Evolutionary conservation across 2,888 invertebrate genomes (phyloP).

Genomic region (Limnephilus lunatus): DNA sequence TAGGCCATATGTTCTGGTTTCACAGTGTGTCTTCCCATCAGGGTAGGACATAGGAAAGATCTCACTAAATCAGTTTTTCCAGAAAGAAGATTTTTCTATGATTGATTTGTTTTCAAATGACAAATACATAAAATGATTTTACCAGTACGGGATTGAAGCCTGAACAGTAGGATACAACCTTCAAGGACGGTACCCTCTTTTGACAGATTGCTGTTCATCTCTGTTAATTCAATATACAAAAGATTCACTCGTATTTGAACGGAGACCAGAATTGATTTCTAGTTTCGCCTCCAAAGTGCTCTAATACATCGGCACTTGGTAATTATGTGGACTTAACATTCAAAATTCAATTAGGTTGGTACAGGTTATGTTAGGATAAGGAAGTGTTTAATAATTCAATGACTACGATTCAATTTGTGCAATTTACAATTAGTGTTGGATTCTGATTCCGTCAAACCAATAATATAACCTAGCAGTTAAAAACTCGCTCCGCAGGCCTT

Average conservation of each 20-base stretch:
- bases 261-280: background rate
- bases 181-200: background rate
- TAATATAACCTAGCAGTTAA: no score
- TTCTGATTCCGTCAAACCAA: no score
- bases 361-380: background rate
- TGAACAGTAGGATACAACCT: background rate
- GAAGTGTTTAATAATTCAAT: background rate
- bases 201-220: background rate
- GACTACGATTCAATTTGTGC: background rate
- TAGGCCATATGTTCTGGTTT: background rate
- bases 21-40: background rate
- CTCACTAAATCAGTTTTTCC: background rate
- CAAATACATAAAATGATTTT: background rate
- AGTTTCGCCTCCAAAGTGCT: background rate
- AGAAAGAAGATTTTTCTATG: background rate
- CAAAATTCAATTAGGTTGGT: background rate
- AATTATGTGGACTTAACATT: background rate
- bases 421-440: background rate
- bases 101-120: background rate
- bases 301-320: background rate
- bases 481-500: no score
- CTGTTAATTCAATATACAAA: background rate
- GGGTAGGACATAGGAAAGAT: no score
- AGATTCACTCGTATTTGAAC: conserved; percentile 2
- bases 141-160: background rate